Evolutionary conservation across 2,113 vertebrate species (phyloP).

Genomic region (Chaetura pelagica): DNA sequence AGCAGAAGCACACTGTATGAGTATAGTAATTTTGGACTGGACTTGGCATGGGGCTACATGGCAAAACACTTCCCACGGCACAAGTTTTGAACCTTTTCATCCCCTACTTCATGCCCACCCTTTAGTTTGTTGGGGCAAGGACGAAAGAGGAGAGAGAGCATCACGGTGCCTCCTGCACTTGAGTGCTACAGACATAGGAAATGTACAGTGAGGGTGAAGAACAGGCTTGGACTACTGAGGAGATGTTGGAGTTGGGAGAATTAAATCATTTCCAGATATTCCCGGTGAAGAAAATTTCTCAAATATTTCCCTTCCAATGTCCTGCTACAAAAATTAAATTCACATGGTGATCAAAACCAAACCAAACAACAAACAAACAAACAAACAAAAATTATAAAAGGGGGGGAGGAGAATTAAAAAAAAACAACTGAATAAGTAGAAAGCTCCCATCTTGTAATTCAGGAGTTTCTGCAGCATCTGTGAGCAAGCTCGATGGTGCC

Average conservation of each 20-base stretch:
- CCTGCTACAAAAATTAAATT: neutral
- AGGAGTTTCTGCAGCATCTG: neutral
- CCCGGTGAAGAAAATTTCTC: neutral
- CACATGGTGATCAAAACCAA: neutral
- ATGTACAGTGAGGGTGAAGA: neutral
- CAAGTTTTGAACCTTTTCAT: accelerated
- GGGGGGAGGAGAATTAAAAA: accelerated
- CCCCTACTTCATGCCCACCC: neutral
- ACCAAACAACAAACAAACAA: too few relatives aligned
- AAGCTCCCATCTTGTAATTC: neutral
- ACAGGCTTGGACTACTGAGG: neutral
- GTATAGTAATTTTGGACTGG: neutral
- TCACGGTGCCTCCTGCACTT: neutral
- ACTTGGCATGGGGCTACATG: neutral
- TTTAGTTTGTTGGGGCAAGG: neutral
- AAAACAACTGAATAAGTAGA: neutral
- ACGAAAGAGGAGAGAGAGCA: neutral
- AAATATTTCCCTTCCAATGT: neutral
- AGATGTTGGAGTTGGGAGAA: neutral
- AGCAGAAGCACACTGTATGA: neutral
- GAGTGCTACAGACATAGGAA: neutral
- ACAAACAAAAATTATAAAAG: neutral
- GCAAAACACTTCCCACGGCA: neutral
- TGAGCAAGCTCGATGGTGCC: neutral
- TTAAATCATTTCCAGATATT: neutral